Percentiles rank a stretch among this genome's conserved stretches.
phyloP scores from a whole-genome alignment of 2,797 vertebrate species.

The Tarsius wallacei region DNA sequence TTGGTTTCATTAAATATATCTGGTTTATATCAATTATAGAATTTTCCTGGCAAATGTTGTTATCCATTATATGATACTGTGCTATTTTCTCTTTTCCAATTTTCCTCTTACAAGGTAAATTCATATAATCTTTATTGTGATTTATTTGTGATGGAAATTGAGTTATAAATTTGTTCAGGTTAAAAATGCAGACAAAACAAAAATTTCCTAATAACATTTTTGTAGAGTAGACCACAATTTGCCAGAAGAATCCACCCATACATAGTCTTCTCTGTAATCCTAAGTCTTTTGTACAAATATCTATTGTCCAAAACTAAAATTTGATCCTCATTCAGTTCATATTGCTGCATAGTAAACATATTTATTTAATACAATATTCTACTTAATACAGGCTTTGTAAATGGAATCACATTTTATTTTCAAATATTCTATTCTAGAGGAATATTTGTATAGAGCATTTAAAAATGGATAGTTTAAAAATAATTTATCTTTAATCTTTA shows the following conservation, averaged over 20 bases:
- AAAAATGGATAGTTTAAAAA: background rate
- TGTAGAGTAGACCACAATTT: too few species aligned
- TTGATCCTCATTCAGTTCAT: background rate
- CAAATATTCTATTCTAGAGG: background rate
- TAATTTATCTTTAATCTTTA: background rate
- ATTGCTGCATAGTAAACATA: background rate
- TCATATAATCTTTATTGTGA: background rate
- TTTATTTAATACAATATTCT: background rate
- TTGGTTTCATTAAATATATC: background rate
- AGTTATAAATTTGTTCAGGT: background rate
- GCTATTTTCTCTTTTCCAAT: background rate
- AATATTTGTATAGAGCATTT: background rate
- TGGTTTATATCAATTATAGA: background rate
- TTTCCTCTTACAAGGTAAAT: background rate
- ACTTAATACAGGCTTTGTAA: background rate
- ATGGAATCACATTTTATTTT: background rate
- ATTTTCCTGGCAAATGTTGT: background rate
- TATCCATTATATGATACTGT: background rate
- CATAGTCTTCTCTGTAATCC: background rate
- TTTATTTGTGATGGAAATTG: background rate
- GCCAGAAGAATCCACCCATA: background rate
- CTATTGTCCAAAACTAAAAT: background rate
- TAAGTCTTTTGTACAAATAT: background rate
- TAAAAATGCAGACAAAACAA: background rate
- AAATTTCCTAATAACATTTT: constrained; percentile 11